These are phyloP conservation scores for Manis pentadactyla DNA, from an alignment of 2,797 vertebrate genomes.

Conservation along the genomic window DNA sequence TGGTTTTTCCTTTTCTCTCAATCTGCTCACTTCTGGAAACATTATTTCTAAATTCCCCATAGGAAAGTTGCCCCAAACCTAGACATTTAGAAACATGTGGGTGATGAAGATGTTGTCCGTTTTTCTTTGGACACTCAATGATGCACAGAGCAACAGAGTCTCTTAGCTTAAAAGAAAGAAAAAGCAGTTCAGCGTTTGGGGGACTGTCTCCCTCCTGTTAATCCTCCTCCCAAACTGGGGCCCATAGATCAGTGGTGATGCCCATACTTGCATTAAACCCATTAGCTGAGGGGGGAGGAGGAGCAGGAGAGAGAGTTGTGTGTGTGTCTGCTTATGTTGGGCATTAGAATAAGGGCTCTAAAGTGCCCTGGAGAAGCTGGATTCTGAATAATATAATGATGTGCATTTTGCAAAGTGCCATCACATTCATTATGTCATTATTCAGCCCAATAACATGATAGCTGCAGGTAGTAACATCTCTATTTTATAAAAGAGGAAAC, in stretches of 20 bases:
- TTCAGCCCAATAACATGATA: slow-evolving; percentile 1
- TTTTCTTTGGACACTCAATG: not conserved
- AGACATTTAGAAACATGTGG: not conserved
- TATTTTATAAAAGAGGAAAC: slow-evolving; percentile 60
- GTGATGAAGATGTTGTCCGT: not conserved
- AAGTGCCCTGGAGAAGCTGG: slow-evolving; percentile 53
- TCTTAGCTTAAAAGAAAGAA: slow-evolving; percentile 12
- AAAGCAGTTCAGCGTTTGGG: not conserved
- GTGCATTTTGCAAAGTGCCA: slow-evolving; percentile 24
- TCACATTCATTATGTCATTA: slow-evolving; percentile 70
- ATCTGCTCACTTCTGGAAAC: not conserved
- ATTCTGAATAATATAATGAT: slow-evolving; percentile 63
- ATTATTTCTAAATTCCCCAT: not conserved
- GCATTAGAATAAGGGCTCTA: not conserved
- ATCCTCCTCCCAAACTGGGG: not conserved
- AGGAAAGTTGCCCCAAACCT: not conserved
- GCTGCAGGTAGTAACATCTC: not conserved
- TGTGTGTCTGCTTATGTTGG: slow-evolving; percentile 43
- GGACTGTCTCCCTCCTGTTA: slow-evolving; percentile 19
- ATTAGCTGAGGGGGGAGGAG: slow-evolving; percentile 51
- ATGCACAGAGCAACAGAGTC: not conserved
- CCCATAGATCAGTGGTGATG: slow-evolving; percentile 52
- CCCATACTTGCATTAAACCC: slow-evolving; percentile 73
- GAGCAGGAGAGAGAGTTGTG: not conserved
- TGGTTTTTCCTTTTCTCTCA: not conserved